Evolutionary conservation across 2,113 vertebrate genomes (phyloP).

Genomic region (Pogona vitticeps): DNA sequence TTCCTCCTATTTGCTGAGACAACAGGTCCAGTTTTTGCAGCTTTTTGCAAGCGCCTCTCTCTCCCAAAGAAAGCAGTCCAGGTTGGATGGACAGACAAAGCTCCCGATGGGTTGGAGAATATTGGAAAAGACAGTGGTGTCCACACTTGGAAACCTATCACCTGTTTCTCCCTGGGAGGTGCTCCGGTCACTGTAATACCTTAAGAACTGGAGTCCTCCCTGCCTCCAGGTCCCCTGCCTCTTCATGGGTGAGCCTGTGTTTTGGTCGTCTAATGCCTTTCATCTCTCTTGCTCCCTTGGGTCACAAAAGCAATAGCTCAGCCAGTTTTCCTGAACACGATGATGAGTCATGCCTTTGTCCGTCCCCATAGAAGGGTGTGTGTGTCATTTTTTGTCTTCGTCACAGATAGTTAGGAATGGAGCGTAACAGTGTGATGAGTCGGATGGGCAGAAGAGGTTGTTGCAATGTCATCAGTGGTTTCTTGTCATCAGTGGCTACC

Average conservation of each 20-base stretch:
- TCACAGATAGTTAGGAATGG: conserved; percentile 39
- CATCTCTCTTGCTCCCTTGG: conserved; percentile 54
- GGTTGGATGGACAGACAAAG: neutral
- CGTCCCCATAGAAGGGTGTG: conserved; percentile 20
- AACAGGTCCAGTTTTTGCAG: too few relatives aligned
- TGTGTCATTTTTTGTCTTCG: conserved; percentile 41
- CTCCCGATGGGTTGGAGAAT: neutral
- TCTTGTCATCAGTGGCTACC: neutral
- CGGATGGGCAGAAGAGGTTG: conserved; percentile 12
- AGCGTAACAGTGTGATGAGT: conserved; percentile 41
- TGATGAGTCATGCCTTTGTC: conserved; percentile 53
- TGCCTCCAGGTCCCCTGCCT: neutral
- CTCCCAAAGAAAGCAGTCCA: neutral
- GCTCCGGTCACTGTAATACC: neutral
- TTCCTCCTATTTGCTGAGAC: too few relatives aligned
- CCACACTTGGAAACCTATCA: neutral
- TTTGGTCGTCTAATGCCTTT: neutral
- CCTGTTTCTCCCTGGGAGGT: neutral
- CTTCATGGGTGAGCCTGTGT: neutral
- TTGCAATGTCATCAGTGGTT: neutral
- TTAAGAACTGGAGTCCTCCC: neutral
- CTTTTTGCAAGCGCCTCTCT: neutral
- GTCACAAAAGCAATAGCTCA: neutral
- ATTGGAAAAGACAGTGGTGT: neutral
- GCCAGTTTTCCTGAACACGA: conserved; percentile 34